Conservation (phyloP, 2,113 vertebrate species). For the Mesoclemmys tuberculata region DNA sequence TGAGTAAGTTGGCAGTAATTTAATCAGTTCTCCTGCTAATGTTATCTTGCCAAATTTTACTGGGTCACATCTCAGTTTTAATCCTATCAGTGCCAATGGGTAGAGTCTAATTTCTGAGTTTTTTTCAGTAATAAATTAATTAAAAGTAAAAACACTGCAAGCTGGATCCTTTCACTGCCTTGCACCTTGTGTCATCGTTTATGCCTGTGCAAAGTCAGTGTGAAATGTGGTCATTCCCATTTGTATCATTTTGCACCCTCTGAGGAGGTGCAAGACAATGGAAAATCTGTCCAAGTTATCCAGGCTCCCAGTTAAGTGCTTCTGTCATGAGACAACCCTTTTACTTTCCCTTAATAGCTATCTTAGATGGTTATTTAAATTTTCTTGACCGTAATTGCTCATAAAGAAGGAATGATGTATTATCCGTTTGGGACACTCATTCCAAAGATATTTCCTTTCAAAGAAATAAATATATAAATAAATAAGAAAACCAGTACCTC, state of each 20-base stretch:
- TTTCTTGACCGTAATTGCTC: not conserved
- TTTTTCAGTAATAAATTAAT: not conserved
- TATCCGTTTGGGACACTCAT: not conserved
- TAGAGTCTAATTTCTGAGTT: not conserved
- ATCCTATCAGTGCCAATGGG: not conserved
- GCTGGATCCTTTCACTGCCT: not conserved
- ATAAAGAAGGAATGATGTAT: not conserved
- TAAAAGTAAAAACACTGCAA: not conserved
- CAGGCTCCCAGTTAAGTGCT: not conserved
- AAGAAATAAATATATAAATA: not conserved
- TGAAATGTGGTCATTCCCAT: not conserved
- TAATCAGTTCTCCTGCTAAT: constrained; percentile 24
- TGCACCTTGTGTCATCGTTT: not conserved
- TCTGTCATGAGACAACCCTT: not conserved
- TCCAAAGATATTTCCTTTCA: not conserved
- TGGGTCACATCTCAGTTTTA: constrained; percentile 22
- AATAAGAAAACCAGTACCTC: not conserved
- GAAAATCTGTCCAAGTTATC: not conserved
- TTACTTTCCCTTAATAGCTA: not conserved
- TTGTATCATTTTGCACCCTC: not conserved
- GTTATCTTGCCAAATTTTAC: constrained; percentile 33
- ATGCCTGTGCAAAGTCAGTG: not conserved
- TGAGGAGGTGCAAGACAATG: not conserved
- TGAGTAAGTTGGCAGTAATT: constrained; percentile 46
- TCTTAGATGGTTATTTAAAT: not conserved